These are phyloP conservation scores for Deroplatys truncata DNA, from an alignment of 2,888 invertebrate genomes.

Conservation along the genomic window DNA sequence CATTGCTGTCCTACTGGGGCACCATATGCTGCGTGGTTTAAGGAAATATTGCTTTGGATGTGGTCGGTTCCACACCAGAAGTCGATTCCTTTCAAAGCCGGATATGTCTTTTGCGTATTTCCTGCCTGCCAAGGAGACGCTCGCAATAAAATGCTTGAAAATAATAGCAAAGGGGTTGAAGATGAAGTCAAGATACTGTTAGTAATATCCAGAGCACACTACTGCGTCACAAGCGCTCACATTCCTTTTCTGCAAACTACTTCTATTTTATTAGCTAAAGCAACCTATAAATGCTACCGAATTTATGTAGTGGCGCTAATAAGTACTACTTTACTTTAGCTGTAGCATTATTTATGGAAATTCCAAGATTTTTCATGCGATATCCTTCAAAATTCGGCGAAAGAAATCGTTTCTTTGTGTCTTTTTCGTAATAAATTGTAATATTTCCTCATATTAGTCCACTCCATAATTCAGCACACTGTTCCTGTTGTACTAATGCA, in stretches of 20 bases:
- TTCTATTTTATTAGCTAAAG: neutral
- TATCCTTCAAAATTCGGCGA: no score
- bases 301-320: no score
- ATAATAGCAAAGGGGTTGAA: neutral
- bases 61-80: neutral
- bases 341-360: no score
- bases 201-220: neutral
- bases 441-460: no score
- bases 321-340: no score
- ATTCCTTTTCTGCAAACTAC: neutral
- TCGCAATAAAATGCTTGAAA: neutral
- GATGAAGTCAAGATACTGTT: neutral
- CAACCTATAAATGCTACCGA: no score
- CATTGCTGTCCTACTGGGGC: neutral
- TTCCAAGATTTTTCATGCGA: no score
- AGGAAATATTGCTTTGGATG: neutral
- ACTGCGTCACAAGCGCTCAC: neutral
- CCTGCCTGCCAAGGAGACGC: neutral
- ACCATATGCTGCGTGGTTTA: neutral
- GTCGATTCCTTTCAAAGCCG: neutral
- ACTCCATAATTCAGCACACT: no score
- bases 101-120: neutral
- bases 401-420: no score
- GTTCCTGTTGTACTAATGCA: no score
- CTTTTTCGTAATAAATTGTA: no score